Base-by-base conservation (phyloP, 2,113 vertebrate species). In the Benitochromis conjunctus region DNA sequence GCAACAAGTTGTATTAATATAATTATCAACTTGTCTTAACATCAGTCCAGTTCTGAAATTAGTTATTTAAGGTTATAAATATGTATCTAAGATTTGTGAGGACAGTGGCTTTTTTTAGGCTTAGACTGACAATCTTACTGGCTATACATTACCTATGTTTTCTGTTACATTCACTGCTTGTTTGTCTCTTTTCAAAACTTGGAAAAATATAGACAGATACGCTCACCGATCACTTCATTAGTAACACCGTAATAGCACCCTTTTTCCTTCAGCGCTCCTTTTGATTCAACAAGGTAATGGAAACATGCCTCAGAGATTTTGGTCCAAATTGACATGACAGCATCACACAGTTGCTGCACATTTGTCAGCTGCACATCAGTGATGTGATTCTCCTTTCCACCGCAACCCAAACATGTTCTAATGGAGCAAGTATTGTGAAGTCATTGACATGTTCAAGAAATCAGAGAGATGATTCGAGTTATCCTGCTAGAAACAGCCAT, bases 21-120 rank as follows among this genome's bases (percentile, higher is more conserved):
- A 90, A 91, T 94, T 91, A 92, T 90, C 85, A 41, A 31, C 51
- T 79, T 76, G 11, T 62, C 46, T 91, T 87, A 88, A 92, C 91
- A 93, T 81, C 89, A 92, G 87, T 86, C 69, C 56, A 66, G 80
- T 9, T 62, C 26, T 31, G 24, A 48, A 60, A 16, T 60, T 2
- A 46, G 41, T 46, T 48, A 46, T 53, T 31, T 51, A 51, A 76
- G 53, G 26, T 31, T 53, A 53, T 31, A 48, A 51, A 51, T 74
- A 74, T 29, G 16, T 80, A 18, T 56, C 36, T 18, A 80, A 3
- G 21, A 69, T 66, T 21, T 53, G 18, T 3, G 5, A 58, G 24
- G 24, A 41, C 16, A 31, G 46, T 58, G 38, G 14, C 2, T 21
- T 19, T 41, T 71, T 41, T 41, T 19, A 74, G 69, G 31, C 4